These are phyloP conservation scores for Lithophane leautieri DNA, from an alignment of 2,888 invertebrate species.

Conservation along the genomic window DNA sequence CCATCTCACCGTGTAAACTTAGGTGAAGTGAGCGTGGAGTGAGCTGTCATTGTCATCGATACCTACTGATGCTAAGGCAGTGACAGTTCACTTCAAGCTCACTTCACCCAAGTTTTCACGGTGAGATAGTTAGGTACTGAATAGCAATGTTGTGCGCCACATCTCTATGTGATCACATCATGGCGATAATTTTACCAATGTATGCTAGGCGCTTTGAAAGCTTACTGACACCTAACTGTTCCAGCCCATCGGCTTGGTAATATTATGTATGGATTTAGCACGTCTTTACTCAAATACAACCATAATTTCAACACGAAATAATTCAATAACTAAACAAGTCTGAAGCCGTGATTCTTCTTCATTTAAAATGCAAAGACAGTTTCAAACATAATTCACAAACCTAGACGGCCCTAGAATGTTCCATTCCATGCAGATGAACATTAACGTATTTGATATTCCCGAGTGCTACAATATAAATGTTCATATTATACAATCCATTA, in stretches of 20 bases:
- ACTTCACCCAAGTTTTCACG: no score
- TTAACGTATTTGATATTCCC: constrained; percentile 58
- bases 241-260: background rate
- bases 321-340: constrained; percentile 31
- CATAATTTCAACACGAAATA: constrained; percentile 11
- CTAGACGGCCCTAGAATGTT: constrained; percentile 43
- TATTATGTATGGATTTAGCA: background rate
- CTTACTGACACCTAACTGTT: background rate
- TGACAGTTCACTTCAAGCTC: no score
- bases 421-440: constrained; percentile 35
- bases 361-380: constrained; percentile 41
- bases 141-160: no score
- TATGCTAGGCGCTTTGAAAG: background rate
- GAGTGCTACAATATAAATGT: constrained; percentile 57
- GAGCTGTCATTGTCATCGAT: no score
- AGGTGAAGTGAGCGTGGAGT: no score
- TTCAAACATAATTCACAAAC: constrained; percentile 29
- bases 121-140: no score
- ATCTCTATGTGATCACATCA: background rate
- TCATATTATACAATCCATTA: constrained; percentile 62
- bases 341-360: constrained; percentile 37
- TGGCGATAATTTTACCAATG: background rate
- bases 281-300: background rate
- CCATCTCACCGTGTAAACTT: no score
- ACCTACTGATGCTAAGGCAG: no score